Conservation (phyloP, 2,113 vertebrate species). For the Hypocryptadius cinnamomeus region DNA sequence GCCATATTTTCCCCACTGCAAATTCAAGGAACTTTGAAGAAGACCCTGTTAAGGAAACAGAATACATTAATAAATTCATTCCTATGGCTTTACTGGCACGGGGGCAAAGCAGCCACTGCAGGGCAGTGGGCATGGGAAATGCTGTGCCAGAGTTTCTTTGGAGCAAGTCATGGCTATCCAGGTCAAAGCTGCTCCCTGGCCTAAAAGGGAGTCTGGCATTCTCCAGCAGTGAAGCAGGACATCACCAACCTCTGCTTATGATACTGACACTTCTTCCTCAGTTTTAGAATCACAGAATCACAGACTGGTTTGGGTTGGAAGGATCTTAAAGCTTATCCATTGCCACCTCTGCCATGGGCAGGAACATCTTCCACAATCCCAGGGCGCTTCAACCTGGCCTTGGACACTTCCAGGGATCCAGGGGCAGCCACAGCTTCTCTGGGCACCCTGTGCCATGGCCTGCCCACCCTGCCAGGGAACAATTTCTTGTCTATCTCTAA, state of each 20-base stretch:
- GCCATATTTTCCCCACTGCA: background rate
- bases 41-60: constrained; percentile 4
- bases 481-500: background rate
- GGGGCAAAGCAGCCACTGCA: background rate
- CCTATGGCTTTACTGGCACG: background rate
- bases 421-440: background rate
- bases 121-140: background rate
- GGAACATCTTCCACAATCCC: background rate
- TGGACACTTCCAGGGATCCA: background rate
- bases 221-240: background rate
- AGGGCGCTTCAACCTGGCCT: background rate
- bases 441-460: background rate
- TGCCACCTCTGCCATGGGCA: background rate
- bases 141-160: background rate
- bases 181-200: background rate
- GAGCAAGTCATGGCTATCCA: background rate
- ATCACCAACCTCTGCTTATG: background rate
- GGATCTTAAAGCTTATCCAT: background rate
- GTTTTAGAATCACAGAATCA: background rate
- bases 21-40: constrained; percentile 13
- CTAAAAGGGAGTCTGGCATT: background rate
- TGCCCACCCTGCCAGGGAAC: rapidly evolving
- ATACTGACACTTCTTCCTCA: background rate
- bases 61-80: background rate
- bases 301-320: background rate